Percentiles rank a stretch among this genome's conserved stretches.
These are phyloP conservation scores for Pachypsylla venusta DNA, from an alignment of 1,140 invertebrate species.

Conservation along the genomic window DNA sequence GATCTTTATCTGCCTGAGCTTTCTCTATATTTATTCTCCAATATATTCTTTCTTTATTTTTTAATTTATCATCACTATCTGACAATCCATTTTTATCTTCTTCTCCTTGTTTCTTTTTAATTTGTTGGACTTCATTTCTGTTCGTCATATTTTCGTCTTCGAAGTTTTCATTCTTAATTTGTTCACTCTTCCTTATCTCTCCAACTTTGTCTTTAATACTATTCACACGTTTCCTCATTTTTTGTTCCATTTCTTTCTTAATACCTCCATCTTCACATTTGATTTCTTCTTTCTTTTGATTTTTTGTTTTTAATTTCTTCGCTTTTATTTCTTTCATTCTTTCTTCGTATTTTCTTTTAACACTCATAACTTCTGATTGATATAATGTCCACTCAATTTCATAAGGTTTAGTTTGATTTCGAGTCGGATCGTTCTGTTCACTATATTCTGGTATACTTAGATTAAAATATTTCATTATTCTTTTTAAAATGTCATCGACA, in stretches of 20 bases:
- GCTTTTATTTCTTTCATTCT: conserved; percentile 19
- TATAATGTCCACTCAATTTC: conserved; percentile 44
- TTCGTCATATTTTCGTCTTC: not conserved
- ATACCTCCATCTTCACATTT: not conserved
- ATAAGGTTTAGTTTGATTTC: conserved; percentile 26
- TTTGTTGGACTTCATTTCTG: not conserved
- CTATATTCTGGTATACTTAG: conserved; percentile 56
- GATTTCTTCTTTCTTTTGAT: not conserved
- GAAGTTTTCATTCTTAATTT: not conserved
- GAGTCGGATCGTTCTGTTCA: conserved; percentile 47
- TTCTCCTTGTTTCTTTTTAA: not conserved
- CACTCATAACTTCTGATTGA: conserved; percentile 34
- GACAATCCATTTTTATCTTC: not conserved
- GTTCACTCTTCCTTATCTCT: not conserved
- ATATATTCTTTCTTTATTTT: not conserved
- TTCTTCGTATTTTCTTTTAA: conserved; percentile 35
- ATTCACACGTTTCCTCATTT: not conserved
- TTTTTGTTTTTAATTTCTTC: conserved; percentile 13
- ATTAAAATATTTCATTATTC: conserved; percentile 55
- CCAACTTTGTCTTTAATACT: not conserved
- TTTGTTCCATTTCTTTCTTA: not conserved
- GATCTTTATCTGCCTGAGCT: too few species aligned
- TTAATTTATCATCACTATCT: too few species aligned
- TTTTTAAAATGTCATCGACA: conserved; percentile 69
- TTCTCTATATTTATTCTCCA: too few species aligned